Conservation (phyloP, 2,888 invertebrate species). For the Bimastos eiseni region DNA sequence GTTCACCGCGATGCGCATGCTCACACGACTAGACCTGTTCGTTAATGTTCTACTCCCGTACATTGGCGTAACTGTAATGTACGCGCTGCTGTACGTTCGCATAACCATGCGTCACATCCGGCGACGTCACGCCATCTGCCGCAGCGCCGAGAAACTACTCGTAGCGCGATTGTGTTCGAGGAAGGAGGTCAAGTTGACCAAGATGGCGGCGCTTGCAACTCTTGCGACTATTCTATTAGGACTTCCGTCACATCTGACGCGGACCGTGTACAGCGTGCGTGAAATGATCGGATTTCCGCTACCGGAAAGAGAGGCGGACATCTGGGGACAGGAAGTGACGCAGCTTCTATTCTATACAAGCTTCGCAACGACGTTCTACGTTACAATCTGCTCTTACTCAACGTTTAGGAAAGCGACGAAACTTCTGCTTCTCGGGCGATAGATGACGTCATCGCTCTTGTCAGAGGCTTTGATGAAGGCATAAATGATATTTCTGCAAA, state of each 20-base stretch:
- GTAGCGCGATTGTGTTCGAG: not conserved
- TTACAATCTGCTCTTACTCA: not conserved
- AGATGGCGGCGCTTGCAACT: not conserved
- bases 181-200: slow-evolving; percentile 14
- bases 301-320: not conserved
- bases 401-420: slow-evolving; percentile 8
- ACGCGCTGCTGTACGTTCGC: not conserved
- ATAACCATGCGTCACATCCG: not conserved
- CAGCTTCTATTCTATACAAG: slow-evolving; percentile 8
- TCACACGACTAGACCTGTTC: slow-evolving; percentile 20
- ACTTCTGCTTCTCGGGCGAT: not conserved
- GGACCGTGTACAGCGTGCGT: not conserved
- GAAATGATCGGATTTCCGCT: not conserved
- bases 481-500: not conserved
- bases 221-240: not conserved
- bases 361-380: slow-evolving; percentile 14
- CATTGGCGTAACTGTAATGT: not conserved
- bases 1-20: slow-evolving; percentile 5
- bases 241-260: slow-evolving; percentile 16
- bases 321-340: slow-evolving; percentile 17
- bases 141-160: not conserved
- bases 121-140: slow-evolving; percentile 6
- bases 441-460: not conserved
- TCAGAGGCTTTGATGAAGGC: not conserved
- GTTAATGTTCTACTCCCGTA: slow-evolving; percentile 27